Percentiles rank a stretch among this genome's conserved stretches.
Conservation (phyloP, 2,888 invertebrate genomes). For the Pilophorus perplexus region DNA sequence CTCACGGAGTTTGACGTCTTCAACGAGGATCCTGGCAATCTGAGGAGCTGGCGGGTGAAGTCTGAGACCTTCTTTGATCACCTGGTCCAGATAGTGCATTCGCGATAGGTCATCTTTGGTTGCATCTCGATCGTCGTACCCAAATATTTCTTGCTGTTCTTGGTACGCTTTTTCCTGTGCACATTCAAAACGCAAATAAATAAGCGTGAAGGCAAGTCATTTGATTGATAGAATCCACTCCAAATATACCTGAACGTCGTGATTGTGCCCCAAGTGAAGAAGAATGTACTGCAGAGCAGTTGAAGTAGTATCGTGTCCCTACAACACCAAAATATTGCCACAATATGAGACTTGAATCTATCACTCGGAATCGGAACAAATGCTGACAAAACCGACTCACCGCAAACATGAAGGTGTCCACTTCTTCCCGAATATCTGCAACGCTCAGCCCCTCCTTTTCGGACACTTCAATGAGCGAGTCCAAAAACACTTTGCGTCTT, state of each 20-base stretch:
- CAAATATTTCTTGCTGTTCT: slow-evolving; percentile 48
- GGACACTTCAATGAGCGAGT: slow-evolving; percentile 14
- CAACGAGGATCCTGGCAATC: slow-evolving; percentile 50
- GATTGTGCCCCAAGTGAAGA: slow-evolving; percentile 55
- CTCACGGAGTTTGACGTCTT: slow-evolving; percentile 45
- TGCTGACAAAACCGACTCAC: slow-evolving; percentile 44
- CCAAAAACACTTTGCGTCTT: slow-evolving; percentile 18
- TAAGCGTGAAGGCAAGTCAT: neutral
- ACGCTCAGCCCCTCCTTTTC: slow-evolving; percentile 29
- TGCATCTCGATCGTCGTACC: slow-evolving; percentile 47
- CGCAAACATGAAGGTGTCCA: slow-evolving; percentile 46
- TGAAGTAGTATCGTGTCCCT: slow-evolving; percentile 57
- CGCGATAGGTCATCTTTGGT: slow-evolving; percentile 47
- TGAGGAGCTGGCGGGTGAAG: slow-evolving; percentile 51
- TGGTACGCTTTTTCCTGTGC: slow-evolving; percentile 48
- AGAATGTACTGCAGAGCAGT: slow-evolving; percentile 56
- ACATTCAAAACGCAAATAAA: no score
- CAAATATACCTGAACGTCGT: slow-evolving; percentile 52
- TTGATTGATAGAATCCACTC: neutral
- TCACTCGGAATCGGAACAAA: neutral
- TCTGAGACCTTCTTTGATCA: slow-evolving; percentile 51
- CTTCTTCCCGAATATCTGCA: slow-evolving; percentile 47
- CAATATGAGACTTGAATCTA: neutral
- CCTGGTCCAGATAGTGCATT: slow-evolving; percentile 51
- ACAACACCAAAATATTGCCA: slow-evolving; percentile 43